Conservation (phyloP, 2,797 vertebrate species). For the Poecilia gillii region DNA sequence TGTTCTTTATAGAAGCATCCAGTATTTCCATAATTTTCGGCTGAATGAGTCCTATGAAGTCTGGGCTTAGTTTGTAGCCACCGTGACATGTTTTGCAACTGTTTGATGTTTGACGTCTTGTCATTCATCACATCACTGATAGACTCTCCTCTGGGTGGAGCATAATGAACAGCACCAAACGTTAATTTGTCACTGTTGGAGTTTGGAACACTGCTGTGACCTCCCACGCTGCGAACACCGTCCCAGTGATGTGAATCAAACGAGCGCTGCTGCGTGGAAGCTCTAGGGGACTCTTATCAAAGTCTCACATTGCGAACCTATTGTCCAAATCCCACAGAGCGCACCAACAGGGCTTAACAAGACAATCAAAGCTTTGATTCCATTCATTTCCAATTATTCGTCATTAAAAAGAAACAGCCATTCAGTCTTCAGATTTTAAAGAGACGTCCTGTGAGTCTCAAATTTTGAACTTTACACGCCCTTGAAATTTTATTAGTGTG, state of each 20-base stretch:
- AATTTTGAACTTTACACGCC: background rate
- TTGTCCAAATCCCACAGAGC: constrained; percentile 30
- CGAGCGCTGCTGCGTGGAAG: background rate
- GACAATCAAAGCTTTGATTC: background rate
- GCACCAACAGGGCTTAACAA: constrained; percentile 7
- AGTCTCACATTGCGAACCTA: constrained; percentile 22
- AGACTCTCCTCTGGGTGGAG: background rate
- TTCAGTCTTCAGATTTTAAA: background rate
- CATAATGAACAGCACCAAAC: constrained; percentile 7
- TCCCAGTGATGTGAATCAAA: constrained; percentile 20
- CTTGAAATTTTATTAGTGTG: background rate
- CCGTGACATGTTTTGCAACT: background rate
- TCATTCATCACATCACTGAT: background rate
- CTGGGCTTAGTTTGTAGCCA: background rate
- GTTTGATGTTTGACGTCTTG: background rate
- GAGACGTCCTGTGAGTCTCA: background rate
- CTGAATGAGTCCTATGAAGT: background rate
- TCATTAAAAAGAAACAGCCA: background rate
- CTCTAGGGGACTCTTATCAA: constrained; percentile 15
- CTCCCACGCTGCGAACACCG: constrained; percentile 33
- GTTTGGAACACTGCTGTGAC: constrained; percentile 40
- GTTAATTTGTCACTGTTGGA: background rate
- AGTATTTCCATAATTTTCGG: background rate
- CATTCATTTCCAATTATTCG: background rate
- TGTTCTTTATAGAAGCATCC: background rate